A percentile compares a stretch with the other conserved stretches of the same genome.
Conservation (phyloP, 2,888 invertebrate genomes). For the Pristionchus entomophagus region DNA sequence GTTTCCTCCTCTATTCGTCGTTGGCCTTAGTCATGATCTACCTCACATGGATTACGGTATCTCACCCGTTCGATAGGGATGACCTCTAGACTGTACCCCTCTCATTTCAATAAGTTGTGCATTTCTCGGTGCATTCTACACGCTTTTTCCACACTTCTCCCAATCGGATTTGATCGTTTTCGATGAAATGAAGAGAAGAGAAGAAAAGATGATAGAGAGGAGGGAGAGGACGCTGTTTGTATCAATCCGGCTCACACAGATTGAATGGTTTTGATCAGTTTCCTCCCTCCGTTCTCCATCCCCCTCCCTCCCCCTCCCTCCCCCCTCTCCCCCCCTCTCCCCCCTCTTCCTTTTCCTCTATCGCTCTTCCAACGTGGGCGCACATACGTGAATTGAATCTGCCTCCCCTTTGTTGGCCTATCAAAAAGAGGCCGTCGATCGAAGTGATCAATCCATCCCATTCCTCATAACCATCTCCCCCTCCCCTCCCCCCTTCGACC, state of each 20-base stretch:
- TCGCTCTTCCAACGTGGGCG: slow-evolving; percentile 23
- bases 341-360: neutral
- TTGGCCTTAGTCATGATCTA: slow-evolving; percentile 13
- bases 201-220: neutral
- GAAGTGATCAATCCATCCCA: slow-evolving; percentile 2
- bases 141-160: slow-evolving; percentile 25
- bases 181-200: slow-evolving; percentile 8
- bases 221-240: slow-evolving; percentile 7
- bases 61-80: neutral
- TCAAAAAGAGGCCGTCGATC: slow-evolving; percentile 4
- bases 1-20: neutral
- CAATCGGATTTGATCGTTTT: slow-evolving; percentile 22
- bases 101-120: slow-evolving; percentile 25
- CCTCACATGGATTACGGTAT: neutral
- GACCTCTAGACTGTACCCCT: neutral
- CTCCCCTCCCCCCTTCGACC: neutral
- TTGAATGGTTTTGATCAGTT: slow-evolving; percentile 30
- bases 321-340: neutral
- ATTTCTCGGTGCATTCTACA: neutral
- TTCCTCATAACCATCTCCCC: neutral
- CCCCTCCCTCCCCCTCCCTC: neutral
- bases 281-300: neutral
- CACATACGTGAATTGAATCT: slow-evolving; percentile 28
- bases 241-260: neutral
- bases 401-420: slow-evolving; percentile 8